Evolutionary conservation across 2,797 vertebrate genomes (phyloP).

Genomic region (Sphaeramia orbicularis): DNA sequence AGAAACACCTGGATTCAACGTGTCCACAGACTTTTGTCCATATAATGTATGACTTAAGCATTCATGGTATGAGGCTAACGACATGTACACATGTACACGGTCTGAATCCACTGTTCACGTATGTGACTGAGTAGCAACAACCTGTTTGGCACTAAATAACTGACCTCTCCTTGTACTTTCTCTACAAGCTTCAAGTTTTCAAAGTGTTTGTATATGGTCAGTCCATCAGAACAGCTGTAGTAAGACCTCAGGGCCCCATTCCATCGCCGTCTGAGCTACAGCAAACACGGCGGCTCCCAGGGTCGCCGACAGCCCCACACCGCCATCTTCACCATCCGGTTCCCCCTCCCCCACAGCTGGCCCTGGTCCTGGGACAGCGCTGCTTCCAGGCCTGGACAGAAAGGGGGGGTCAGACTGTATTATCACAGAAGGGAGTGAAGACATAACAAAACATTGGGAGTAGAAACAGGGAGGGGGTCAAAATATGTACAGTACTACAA

Average conservation of each 20-base stretch:
- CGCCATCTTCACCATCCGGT: constrained; percentile 86
- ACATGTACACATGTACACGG: constrained; percentile 24
- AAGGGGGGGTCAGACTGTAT: not conserved
- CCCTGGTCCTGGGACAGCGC: constrained; percentile 24
- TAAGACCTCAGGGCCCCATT: constrained; percentile 88
- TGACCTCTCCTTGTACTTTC: constrained; percentile 19
- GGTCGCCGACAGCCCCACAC: constrained; percentile 90
- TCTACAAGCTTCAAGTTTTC: constrained; percentile 30
- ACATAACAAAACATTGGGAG: constrained; percentile 25
- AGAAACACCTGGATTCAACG: no score
- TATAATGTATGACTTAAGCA: no score
- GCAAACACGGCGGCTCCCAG: constrained; percentile 87
- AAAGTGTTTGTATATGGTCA: constrained; percentile 26
- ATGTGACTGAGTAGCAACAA: constrained; percentile 57
- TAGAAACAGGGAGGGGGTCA: not conserved
- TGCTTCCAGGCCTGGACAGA: constrained; percentile 46
- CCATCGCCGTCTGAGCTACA: constrained; percentile 88
- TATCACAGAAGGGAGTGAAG: not conserved
- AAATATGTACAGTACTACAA: not conserved
- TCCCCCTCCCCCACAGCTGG: constrained; percentile 61
- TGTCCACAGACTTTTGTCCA: no score
- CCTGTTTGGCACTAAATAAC: constrained; percentile 62
- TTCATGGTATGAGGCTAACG: no score
- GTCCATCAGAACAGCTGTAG: constrained; percentile 86
- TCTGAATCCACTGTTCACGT: constrained; percentile 48